A percentile compares a stretch with the other conserved stretches of the same genome.
Conservation (phyloP, 64 coral and sea anemone genomes). For the Anthopleura sola region DNA sequence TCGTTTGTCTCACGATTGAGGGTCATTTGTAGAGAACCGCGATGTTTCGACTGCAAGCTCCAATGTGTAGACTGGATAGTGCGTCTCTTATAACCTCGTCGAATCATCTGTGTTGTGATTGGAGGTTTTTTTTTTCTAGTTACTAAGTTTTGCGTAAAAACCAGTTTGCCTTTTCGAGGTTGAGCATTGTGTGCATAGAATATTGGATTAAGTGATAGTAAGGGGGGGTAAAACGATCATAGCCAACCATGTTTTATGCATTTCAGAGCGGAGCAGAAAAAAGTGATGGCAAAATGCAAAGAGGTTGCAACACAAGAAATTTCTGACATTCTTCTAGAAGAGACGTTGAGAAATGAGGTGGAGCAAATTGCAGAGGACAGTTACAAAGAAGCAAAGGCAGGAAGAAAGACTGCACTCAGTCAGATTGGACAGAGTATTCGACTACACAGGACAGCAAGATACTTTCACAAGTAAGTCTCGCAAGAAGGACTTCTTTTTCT, state of each 20-base stretch:
- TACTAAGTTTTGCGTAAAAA: too few relatives aligned
- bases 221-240: too few relatives aligned
- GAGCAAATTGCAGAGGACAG: conserved; percentile 1
- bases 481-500: background rate
- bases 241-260: background rate
- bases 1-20: too few relatives aligned
- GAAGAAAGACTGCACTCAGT: conserved; percentile 52
- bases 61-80: too few relatives aligned
- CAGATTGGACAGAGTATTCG: conserved; percentile 27
- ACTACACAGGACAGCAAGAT: conserved; percentile 33
- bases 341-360: conserved; percentile 32
- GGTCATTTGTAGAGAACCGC: too few relatives aligned
- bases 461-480: conserved; percentile 74
- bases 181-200: too few relatives aligned
- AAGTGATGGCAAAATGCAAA: background rate
- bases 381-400: conserved; percentile 50
- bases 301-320: conserved; percentile 46
- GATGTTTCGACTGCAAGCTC: too few relatives aligned
- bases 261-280: background rate
- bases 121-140: too few relatives aligned
- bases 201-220: too few relatives aligned
- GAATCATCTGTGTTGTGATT: too few relatives aligned
- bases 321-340: conserved; percentile 29
- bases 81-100: too few relatives aligned
- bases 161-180: too few relatives aligned